Evolutionary conservation across 2,113 vertebrate species (phyloP).

Genomic region (Myxocyprinus asiaticus): DNA sequence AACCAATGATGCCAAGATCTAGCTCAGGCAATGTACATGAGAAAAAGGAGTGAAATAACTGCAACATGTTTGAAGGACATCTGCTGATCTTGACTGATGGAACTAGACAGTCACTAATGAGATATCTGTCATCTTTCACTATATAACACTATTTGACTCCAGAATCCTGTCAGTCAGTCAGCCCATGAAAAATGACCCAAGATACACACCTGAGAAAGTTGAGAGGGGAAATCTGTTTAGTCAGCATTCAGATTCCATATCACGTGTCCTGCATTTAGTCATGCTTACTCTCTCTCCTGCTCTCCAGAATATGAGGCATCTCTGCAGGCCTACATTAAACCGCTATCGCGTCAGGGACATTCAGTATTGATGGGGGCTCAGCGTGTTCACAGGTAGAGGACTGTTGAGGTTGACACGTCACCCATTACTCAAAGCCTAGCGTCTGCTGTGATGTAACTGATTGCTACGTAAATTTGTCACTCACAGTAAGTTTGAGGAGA

Average conservation of each 20-base stretch:
- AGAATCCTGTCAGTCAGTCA: slow-evolving; percentile 12
- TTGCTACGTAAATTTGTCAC: slow-evolving; percentile 43
- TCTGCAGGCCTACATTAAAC: slow-evolving; percentile 43
- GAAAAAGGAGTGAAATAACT: too few relatives aligned
- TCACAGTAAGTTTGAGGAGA: slow-evolving; percentile 47
- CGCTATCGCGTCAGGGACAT: slow-evolving; percentile 33
- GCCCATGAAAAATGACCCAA: background rate
- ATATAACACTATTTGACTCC: background rate
- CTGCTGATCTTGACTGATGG: slow-evolving; percentile 5
- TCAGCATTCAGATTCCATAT: slow-evolving; percentile 20
- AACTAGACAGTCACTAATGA: slow-evolving; percentile 14
- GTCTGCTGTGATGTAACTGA: slow-evolving; percentile 49
- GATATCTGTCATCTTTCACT: background rate
- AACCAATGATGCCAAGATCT: too few relatives aligned
- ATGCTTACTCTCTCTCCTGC: background rate
- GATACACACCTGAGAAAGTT: slow-evolving; percentile 3
- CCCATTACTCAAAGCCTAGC: slow-evolving; percentile 53
- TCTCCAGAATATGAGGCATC: background rate
- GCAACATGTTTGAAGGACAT: background rate
- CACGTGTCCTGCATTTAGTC: background rate
- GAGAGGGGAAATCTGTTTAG: background rate
- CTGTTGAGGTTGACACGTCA: slow-evolving; percentile 37
- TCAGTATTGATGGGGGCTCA: slow-evolving; percentile 53
- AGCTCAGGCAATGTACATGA: too few relatives aligned
- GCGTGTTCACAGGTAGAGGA: slow-evolving; percentile 52